A percentile compares a stretch with the other conserved stretches of the same genome.
phyloP scores from a whole-genome alignment of 2,113 vertebrate genomes.

The Castor canadensis region DNA sequence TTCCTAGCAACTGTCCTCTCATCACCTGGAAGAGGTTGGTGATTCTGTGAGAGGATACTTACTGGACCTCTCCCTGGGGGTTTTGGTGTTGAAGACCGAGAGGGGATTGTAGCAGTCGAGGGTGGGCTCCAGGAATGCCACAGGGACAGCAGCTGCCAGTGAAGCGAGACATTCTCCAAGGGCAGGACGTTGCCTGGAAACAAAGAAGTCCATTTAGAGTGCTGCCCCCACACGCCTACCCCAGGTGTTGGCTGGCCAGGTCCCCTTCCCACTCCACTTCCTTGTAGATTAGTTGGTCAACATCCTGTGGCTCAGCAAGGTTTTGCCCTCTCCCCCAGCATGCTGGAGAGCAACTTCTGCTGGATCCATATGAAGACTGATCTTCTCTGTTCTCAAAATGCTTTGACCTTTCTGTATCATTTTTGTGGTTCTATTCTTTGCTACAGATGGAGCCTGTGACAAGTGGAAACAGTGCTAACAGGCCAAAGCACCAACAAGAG shows the following conservation, averaged over 20 bases:
- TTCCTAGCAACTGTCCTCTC: not conserved
- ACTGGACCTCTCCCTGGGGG: slow-evolving; percentile 93
- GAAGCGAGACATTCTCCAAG: slow-evolving; percentile 98
- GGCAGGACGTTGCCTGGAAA: slow-evolving; percentile 94
- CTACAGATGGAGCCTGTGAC: not conserved
- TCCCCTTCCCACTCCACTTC: not conserved
- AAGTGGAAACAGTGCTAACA: not conserved
- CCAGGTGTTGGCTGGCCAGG: not conserved
- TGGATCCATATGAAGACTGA: not conserved
- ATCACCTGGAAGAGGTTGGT: not conserved
- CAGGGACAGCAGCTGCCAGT: slow-evolving; percentile 96
- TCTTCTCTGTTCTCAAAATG: not conserved
- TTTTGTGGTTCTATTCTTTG: not conserved
- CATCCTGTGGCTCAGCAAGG: not conserved
- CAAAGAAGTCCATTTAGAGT: slow-evolving; percentile 63
- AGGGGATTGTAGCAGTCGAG: slow-evolving; percentile 95
- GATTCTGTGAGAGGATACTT: slow-evolving; percentile 79
- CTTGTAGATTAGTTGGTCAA: not conserved
- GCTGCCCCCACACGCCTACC: not conserved
- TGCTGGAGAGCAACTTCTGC: not conserved
- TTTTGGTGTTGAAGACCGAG: slow-evolving; percentile 97
- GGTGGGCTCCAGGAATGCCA: slow-evolving; percentile 96
- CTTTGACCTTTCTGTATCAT: not conserved
- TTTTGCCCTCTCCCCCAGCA: not conserved
- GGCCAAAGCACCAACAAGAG: not conserved